These are phyloP conservation scores for Rhinophrynus dorsalis DNA, from an alignment of 2,797 vertebrate genomes.

Conservation along the genomic window DNA sequence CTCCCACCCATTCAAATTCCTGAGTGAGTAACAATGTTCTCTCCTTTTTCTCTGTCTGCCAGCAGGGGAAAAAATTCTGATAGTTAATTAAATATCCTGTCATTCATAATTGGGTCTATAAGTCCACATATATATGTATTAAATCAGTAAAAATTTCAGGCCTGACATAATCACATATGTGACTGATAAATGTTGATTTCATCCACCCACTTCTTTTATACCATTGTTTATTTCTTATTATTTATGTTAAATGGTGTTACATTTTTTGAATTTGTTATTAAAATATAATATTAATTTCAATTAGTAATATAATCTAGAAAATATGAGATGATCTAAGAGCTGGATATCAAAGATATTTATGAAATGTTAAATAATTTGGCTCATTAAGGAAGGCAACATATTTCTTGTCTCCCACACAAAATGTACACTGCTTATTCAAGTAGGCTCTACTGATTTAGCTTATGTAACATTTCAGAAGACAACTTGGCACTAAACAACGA, in stretches of 20 bases:
- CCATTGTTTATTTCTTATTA: background rate
- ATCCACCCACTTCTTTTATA: background rate
- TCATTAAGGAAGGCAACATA: conserved; percentile 34
- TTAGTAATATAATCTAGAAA: background rate
- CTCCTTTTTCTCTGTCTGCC: too few species aligned
- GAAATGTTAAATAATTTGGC: conserved; percentile 28
- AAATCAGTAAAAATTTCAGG: too few species aligned
- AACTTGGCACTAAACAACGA: conserved; percentile 11
- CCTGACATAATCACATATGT: too few species aligned
- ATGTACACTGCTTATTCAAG: conserved; percentile 33
- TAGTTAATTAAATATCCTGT: too few species aligned
- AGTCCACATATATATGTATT: too few species aligned
- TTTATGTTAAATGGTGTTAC: background rate
- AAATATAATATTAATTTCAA: background rate
- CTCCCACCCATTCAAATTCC: too few species aligned
- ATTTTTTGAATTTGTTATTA: background rate
- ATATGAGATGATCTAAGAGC: background rate
- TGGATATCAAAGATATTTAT: conserved; percentile 29
- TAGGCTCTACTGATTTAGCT: conserved; percentile 22
- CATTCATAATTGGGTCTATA: too few species aligned
- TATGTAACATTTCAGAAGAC: conserved; percentile 30
- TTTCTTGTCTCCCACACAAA: conserved; percentile 47
- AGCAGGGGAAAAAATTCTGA: too few species aligned
- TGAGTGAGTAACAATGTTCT: too few species aligned
- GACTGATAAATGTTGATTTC: conserved; percentile 1